Evolutionary conservation across 2,113 vertebrate genomes (phyloP).

Genomic region (Acinonyx jubatus): DNA sequence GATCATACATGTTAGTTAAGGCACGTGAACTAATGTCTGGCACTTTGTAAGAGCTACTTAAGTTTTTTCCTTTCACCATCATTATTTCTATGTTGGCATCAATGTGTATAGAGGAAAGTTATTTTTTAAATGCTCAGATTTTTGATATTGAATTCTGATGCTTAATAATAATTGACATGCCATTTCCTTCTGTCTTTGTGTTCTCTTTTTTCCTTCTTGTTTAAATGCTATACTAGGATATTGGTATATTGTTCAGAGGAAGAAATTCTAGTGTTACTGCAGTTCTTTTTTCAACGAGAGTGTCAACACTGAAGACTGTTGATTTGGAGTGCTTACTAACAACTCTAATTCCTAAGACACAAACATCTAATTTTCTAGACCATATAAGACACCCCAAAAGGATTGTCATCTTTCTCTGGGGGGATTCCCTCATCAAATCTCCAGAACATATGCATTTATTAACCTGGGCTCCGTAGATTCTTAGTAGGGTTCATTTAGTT

Average conservation of each 20-base stretch:
- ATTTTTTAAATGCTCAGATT: conserved; percentile 16
- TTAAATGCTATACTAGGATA: neutral
- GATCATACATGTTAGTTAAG: neutral
- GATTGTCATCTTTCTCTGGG: neutral
- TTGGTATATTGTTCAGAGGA: neutral
- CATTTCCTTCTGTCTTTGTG: neutral
- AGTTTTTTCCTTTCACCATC: neutral
- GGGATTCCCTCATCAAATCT: neutral
- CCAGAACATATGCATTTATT: neutral
- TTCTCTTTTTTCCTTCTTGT: neutral
- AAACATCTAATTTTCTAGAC: neutral
- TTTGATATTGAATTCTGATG: neutral
- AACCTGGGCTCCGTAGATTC: neutral
- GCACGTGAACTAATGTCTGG: neutral
- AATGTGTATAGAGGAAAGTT: neutral
- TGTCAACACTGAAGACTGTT: neutral
- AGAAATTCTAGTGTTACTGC: neutral
- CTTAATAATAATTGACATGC: neutral
- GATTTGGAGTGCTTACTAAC: neutral
- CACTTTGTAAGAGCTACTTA: neutral
- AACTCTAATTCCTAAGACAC: neutral
- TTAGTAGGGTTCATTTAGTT: neutral
- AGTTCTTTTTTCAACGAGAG: neutral
- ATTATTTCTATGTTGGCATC: neutral
- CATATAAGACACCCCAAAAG: neutral